Base-by-base conservation (phyloP, 2,113 vertebrate genomes). In the Calypte anna region DNA sequence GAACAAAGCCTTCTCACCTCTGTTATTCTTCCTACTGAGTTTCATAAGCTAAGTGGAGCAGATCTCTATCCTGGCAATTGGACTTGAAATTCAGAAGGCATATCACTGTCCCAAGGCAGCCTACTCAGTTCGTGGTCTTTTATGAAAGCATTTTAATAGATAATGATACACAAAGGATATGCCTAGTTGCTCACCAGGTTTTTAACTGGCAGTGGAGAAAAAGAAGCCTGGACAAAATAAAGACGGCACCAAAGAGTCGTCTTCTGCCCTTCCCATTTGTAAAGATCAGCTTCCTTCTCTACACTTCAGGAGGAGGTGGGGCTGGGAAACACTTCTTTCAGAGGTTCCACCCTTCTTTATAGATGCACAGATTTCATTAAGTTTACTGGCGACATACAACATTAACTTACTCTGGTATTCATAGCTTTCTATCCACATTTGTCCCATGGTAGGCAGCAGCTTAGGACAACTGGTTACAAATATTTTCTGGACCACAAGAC, bases 361-460 rank as follows among this genome's bases (percentile, higher is more conserved):
- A 96, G 94, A 96, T 93, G 94, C 92, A 90, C 64, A 90, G 92
- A 95, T 96, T 92, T 93, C 95, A 96, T 92, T 96, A 95, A 93
- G 86, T 90, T 96, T 95, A 96, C 91, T 86, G 88, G 94, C 36
- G 31, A 96, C 96, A 96, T 40, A 84, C 91, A 95, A 88, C 88
- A 96, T 96, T 95, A 96, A 96, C 91, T 75, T 83, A 51, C 48
- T 57, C 48, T 90, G 76, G 83, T 88, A 88, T 94, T 92, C 95
- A 86, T 40, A 86, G 91, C 64, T 55, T 81, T 86, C 80, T 76
- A 83, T 81, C 76, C 73, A 48, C 1, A 0, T 61, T 57, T 48
- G 23, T 62, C 68, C 57, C 57, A 83, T 14, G 51, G 50, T 10
- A 80, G 69, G 72, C 2, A 0, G 66, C 85, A 90, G 79, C 76